These are phyloP conservation scores for Cydia strobilella DNA, from an alignment of 1,140 invertebrate species.

Conservation along the genomic window DNA sequence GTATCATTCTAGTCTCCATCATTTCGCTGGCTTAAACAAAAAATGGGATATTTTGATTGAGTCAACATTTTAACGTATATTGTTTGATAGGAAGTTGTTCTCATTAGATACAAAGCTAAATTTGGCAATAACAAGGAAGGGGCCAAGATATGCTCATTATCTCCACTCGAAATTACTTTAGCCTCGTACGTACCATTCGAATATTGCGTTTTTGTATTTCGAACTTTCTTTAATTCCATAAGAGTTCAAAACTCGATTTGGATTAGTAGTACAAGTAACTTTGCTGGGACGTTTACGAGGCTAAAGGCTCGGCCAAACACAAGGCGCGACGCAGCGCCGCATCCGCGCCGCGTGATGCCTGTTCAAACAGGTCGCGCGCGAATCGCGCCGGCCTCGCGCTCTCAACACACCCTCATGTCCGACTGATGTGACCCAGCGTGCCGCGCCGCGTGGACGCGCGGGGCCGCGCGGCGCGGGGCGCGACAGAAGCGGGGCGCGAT, in stretches of 20 bases:
- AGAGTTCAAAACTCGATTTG: constrained; percentile 1
- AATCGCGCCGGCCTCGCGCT: too few relatives aligned
- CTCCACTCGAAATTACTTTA: background rate
- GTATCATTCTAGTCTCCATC: background rate
- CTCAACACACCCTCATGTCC: too few relatives aligned
- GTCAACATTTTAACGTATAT: background rate
- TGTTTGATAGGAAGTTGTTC: background rate
- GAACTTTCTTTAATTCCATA: constrained; percentile 1
- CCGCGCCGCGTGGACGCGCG: too few relatives aligned
- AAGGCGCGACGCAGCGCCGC: too few relatives aligned
- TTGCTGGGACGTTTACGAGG: background rate
- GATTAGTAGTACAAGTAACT: background rate
- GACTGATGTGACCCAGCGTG: too few relatives aligned
- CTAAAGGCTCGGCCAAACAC: too few relatives aligned
- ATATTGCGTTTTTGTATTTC: background rate
- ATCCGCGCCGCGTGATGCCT: too few relatives aligned
- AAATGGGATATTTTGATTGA: background rate
- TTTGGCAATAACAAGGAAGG: background rate
- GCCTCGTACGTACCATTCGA: background rate
- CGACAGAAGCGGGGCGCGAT: too few relatives aligned
- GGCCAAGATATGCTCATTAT: background rate
- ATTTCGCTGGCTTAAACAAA: too few relatives aligned
- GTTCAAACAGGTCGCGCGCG: too few relatives aligned
- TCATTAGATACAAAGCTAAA: background rate
- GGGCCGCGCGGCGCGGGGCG: too few relatives aligned